phyloP scores from a whole-genome alignment of 2,888 invertebrate genomes.

The Ichneumon xanthorius region DNA sequence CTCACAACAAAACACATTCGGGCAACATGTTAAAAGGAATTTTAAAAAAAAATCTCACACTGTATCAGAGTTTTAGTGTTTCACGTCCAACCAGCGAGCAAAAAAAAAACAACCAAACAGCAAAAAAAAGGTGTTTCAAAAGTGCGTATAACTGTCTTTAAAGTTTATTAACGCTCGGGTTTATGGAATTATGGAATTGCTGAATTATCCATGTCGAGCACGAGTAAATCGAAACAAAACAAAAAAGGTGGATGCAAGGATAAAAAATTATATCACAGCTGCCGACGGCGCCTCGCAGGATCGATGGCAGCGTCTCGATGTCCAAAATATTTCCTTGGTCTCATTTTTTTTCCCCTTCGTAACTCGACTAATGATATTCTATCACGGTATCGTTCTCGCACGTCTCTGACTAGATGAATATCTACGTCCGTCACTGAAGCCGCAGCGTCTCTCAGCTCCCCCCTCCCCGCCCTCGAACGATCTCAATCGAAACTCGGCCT shows the following conservation, averaged over 20 bases:
- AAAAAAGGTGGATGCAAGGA: constrained; percentile 39
- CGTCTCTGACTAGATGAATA: constrained; percentile 61
- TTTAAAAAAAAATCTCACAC: background rate
- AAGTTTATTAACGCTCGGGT: background rate
- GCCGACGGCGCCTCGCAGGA: constrained; percentile 24
- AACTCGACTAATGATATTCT: constrained; percentile 9
- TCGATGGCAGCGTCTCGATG: constrained; percentile 24
- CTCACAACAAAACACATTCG: background rate
- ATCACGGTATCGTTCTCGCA: constrained; percentile 20
- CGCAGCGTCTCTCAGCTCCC: constrained; percentile 5
- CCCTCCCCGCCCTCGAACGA: background rate
- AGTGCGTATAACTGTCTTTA: background rate
- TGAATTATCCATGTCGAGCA: background rate
- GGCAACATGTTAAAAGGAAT: background rate
- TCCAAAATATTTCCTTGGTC: constrained; percentile 15
- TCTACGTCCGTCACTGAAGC: constrained; percentile 44
- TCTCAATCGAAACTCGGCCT: background rate
- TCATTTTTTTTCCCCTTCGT: background rate
- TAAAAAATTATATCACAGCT: constrained; percentile 44
- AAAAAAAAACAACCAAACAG: background rate
- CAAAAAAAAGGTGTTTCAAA: background rate
- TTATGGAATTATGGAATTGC: background rate
- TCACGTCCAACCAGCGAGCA: background rate
- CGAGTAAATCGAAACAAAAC: background rate
- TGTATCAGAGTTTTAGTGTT: background rate